Evolutionary conservation across 2,797 vertebrate genomes (phyloP).

Genomic region (Propithecus deckenii): DNA sequence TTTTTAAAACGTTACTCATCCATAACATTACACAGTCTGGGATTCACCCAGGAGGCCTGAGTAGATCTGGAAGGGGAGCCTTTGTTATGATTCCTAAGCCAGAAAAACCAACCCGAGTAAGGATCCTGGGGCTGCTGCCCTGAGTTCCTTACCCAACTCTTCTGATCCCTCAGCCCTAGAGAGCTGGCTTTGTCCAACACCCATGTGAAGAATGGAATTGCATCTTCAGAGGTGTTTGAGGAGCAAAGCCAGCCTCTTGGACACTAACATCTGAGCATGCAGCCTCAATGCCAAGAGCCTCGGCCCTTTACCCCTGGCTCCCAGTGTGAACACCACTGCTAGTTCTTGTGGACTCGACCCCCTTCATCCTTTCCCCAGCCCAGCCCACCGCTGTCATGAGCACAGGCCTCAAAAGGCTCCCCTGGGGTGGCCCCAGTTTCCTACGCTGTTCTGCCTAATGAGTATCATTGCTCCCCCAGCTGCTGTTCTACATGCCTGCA

Average conservation of each 20-base stretch:
- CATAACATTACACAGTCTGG: not conserved
- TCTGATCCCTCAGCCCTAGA: not conserved
- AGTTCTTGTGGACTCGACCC: not conserved
- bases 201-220: not conserved
- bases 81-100: conserved; percentile 11
- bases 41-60: not conserved
- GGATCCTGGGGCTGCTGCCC: not conserved
- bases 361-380: not conserved
- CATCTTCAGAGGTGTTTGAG: not conserved
- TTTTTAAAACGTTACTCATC: not conserved
- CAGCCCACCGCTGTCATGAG: not conserved
- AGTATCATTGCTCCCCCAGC: not conserved
- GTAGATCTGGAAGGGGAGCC: not conserved
- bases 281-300: not conserved
- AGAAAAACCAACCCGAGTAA: not conserved
- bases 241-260: not conserved
- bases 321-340: not conserved
- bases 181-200: not conserved
- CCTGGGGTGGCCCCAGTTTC: not conserved
- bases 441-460: not conserved
- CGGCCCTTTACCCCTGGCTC: not conserved
- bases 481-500: not conserved
- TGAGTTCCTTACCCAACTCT: not conserved
- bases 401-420: not conserved
- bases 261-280: not conserved